A percentile compares a stretch with the other conserved stretches of the same genome.
Conservation (phyloP, 2,888 invertebrate species). For the Hartigia nigra region DNA sequence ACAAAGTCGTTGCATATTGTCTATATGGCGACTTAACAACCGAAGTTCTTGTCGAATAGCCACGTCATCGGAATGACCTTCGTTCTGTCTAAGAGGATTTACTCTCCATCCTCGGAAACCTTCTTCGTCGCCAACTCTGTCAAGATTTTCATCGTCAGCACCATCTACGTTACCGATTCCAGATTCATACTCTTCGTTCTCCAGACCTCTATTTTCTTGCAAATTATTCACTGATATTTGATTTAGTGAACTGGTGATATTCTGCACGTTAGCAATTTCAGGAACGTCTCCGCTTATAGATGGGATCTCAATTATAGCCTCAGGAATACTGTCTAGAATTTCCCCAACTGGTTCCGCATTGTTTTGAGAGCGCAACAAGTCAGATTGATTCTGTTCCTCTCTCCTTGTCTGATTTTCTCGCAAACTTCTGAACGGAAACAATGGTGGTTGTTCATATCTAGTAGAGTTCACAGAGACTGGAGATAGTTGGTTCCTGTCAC, state of each 20-base stretch:
- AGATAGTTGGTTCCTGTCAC: slow-evolving; percentile 43
- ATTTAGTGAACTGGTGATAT: background rate
- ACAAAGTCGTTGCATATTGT: slow-evolving; percentile 60
- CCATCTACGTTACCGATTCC: background rate
- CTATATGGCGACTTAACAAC: slow-evolving; percentile 57
- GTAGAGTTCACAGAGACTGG: slow-evolving; percentile 49
- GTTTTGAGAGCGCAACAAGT: background rate
- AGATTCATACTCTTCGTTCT: background rate
- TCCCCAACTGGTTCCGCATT: background rate
- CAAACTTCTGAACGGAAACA: slow-evolving; percentile 51
- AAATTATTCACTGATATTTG: background rate
- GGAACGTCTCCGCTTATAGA: background rate
- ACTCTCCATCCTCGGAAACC: slow-evolving; percentile 17
- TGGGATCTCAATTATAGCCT: background rate
- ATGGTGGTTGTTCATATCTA: slow-evolving; percentile 50
- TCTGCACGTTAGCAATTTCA: background rate
- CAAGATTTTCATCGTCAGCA: background rate
- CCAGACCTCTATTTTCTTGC: background rate
- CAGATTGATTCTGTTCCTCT: slow-evolving; percentile 28
- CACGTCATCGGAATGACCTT: slow-evolving; percentile 13
- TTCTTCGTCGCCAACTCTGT: slow-evolving; percentile 8
- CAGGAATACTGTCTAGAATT: background rate
- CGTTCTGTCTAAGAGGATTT: slow-evolving; percentile 4
- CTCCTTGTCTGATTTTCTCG: slow-evolving; percentile 44
- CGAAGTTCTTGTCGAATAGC: slow-evolving; percentile 53